Conservation (phyloP, 2,113 vertebrate species). For the Cheilinus undulatus region DNA sequence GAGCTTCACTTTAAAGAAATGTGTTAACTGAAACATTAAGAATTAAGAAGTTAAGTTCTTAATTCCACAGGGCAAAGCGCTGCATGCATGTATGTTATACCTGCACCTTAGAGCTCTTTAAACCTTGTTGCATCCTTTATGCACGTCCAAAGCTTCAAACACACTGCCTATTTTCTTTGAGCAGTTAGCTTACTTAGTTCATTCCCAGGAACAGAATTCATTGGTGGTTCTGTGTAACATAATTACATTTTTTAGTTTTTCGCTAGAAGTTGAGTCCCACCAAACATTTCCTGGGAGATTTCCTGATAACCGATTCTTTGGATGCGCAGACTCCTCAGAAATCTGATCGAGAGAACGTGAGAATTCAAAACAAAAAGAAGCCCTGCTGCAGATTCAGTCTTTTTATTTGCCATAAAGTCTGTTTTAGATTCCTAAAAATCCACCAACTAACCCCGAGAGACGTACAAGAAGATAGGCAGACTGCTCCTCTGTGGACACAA, state of each 20-base stretch:
- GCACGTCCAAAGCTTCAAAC: too few species aligned
- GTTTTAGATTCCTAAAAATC: slow-evolving; percentile 66
- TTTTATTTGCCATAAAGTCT: slow-evolving; percentile 32
- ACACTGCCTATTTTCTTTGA: too few species aligned
- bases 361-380: too few species aligned
- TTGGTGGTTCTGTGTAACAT: too few species aligned
- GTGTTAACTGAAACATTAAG: too few species aligned
- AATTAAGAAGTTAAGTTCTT: too few species aligned
- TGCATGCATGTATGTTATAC: too few species aligned
- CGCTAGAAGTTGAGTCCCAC: background rate
- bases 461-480: slow-evolving; percentile 54
- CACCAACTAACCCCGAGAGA: slow-evolving; percentile 51
- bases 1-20: too few species aligned
- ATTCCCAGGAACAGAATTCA: background rate
- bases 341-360: slow-evolving; percentile 18
- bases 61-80: too few species aligned
- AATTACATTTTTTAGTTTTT: background rate
- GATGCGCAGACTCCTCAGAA: background rate
- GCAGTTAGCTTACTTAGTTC: too few species aligned
- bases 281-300: slow-evolving; percentile 28
- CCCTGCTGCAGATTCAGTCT: slow-evolving; percentile 13
- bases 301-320: slow-evolving; percentile 13
- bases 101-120: too few species aligned
- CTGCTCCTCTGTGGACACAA: slow-evolving; percentile 58
- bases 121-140: too few species aligned